phyloP scores from a whole-genome alignment of 1,140 invertebrate species.

The honey bee (Apis mellifera) region DNA sequence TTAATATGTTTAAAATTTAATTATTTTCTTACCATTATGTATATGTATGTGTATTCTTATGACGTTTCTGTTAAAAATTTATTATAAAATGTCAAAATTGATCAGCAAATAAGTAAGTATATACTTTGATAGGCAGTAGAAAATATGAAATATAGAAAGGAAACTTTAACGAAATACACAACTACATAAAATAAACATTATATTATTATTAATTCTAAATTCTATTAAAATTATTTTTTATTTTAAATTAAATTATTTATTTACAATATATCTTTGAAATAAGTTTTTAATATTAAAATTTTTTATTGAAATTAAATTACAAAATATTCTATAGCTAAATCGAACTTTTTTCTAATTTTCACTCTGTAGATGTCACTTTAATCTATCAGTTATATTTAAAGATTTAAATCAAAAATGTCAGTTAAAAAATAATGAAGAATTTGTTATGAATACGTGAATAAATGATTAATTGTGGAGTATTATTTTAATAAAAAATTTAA shows the following conservation, averaged over 20 bases:
- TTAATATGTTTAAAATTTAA: neutral
- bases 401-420: constrained; percentile 26
- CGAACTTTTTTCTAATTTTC: neutral
- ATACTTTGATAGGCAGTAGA: neutral
- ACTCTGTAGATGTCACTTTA: neutral
- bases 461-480: neutral
- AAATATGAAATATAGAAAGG: constrained; percentile 3
- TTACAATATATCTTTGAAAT: neutral
- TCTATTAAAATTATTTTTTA: neutral
- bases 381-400: neutral
- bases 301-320: neutral
- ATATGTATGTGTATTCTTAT: no score
- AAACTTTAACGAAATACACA: neutral
- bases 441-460: no score
- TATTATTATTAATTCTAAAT: neutral
- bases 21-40: constrained; percentile 19
- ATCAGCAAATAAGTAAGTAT: constrained; percentile 33
- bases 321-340: neutral
- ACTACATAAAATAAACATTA: neutral
- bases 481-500: neutral
- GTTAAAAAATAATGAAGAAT: neutral
- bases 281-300: neutral
- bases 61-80: constrained; percentile 11
- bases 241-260: neutral
- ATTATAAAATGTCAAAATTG: constrained; percentile 28